Conservation (phyloP, 92 coral and sea anemone species). For the Epizoanthus fatuus region DNA sequence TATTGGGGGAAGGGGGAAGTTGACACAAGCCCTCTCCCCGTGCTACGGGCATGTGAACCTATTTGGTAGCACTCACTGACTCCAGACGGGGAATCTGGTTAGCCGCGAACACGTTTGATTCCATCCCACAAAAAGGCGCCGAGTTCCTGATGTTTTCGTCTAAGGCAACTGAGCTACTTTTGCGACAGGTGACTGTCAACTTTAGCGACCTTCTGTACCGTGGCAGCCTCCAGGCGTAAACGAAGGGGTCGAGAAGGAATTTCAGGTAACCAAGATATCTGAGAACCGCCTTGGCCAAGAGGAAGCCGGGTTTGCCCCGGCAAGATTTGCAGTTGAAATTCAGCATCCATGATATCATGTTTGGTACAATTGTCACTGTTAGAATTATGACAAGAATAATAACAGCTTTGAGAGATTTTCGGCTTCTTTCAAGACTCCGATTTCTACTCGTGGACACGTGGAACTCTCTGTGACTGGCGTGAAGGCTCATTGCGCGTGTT, state of each 20-base stretch:
- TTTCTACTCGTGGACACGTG: constrained; percentile 21
- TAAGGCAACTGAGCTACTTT: neutral
- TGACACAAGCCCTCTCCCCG: too few relatives aligned
- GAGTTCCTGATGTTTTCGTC: constrained; percentile 15
- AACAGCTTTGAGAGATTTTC: constrained; percentile 42
- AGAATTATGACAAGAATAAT: constrained; percentile 53
- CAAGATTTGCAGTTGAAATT: constrained; percentile 50
- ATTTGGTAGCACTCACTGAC: neutral
- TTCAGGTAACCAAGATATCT: constrained; percentile 60
- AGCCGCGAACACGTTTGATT: constrained; percentile 19
- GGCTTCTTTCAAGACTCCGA: constrained; percentile 51
- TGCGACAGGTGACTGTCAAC: constrained; percentile 41
- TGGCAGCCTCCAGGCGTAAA: constrained; percentile 72
- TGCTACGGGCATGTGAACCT: too few relatives aligned
- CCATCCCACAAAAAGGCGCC: constrained; percentile 9
- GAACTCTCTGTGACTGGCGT: constrained; percentile 7
- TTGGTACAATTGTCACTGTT: constrained; percentile 68
- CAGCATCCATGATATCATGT: constrained; percentile 51
- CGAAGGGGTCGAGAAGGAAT: constrained; percentile 71
- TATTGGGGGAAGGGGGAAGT: too few relatives aligned
- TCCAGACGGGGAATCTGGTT: constrained; percentile 8
- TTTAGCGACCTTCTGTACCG: constrained; percentile 65
- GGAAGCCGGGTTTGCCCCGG: constrained; percentile 8
- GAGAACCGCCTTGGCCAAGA: constrained; percentile 32
- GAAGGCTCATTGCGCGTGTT: constrained; percentile 32